Percentiles rank a stretch among this genome's conserved stretches.
These are phyloP conservation scores for Sesamia inferens DNA, from an alignment of 2,888 invertebrate species.

Conservation along the genomic window DNA sequence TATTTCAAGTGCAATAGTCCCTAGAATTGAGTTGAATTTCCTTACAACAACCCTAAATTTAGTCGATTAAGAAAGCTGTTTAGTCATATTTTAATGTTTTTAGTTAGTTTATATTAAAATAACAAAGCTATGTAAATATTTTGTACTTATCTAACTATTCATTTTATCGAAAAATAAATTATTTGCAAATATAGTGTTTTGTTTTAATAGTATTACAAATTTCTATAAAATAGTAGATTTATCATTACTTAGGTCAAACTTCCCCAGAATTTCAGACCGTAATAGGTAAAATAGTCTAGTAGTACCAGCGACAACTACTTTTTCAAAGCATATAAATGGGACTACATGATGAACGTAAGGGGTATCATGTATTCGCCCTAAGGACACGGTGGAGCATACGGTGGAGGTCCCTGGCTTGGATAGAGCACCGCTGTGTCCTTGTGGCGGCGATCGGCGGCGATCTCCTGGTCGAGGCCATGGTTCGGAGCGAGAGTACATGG, in stretches of 20 bases:
- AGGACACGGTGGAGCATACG: too few species aligned
- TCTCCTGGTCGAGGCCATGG: too few species aligned
- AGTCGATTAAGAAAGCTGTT: constrained; percentile 59
- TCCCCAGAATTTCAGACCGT: background rate
- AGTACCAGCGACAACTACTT: too few species aligned
- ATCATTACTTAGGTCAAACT: background rate
- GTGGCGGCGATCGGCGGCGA: too few species aligned
- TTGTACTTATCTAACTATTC: constrained; percentile 68
- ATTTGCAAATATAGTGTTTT: constrained; percentile 59
- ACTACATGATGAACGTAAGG: too few species aligned
- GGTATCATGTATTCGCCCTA: too few species aligned
- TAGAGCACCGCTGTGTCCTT: too few species aligned
- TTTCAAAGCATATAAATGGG: too few species aligned
- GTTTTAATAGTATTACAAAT: background rate
- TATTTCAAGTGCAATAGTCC: background rate
- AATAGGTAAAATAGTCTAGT: background rate
- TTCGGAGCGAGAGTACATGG: too few species aligned
- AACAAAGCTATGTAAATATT: constrained; percentile 78
- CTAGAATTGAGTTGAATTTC: background rate
- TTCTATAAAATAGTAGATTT: too few species aligned
- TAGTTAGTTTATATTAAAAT: constrained; percentile 60
- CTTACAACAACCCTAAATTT: constrained; percentile 36
- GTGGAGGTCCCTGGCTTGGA: too few species aligned
- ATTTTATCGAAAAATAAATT: constrained; percentile 73
- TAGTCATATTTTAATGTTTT: constrained; percentile 63